Percentiles rank a stretch among this genome's conserved stretches.
These are phyloP conservation scores for Melinaea menophilus DNA, from an alignment of 2,888 invertebrate genomes.

Conservation along the genomic window DNA sequence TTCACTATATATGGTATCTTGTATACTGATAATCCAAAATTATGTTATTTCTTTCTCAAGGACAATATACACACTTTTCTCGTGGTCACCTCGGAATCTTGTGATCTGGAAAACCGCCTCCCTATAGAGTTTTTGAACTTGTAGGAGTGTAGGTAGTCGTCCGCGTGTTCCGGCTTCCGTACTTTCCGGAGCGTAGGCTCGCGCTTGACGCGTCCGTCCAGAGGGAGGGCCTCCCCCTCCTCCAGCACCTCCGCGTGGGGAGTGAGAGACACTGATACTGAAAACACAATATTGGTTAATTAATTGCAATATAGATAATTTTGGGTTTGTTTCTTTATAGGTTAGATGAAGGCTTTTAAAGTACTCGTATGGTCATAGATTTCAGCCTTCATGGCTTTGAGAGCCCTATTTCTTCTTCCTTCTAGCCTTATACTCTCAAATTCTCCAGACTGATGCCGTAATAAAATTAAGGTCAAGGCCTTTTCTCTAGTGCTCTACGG, in stretches of 20 bases:
- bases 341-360: background rate
- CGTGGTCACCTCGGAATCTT: conserved; percentile 61
- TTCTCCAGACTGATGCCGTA: too few relatives aligned
- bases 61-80: conserved; percentile 13
- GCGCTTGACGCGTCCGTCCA: conserved; percentile 52
- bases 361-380: too few relatives aligned
- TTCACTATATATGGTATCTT: too few relatives aligned
- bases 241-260: conserved; percentile 36
- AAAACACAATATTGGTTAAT: background rate
- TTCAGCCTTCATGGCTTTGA: too few relatives aligned
- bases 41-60: background rate
- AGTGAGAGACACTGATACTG: conserved; percentile 39
- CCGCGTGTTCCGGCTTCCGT: conserved; percentile 67
- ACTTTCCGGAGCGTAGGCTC: conserved; percentile 57
- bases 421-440: too few relatives aligned
- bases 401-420: too few relatives aligned
- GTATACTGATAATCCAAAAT: background rate
- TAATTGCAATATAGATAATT: background rate
- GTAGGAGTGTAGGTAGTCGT: conserved; percentile 81
- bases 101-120: conserved; percentile 85
- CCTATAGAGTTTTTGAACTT: conserved; percentile 97
- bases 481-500: too few relatives aligned
- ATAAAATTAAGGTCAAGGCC: too few relatives aligned
- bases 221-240: conserved; percentile 43
- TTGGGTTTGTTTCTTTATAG: background rate